phyloP scores from a whole-genome alignment of 2,888 invertebrate genomes.

The Phortica okadai region DNA sequence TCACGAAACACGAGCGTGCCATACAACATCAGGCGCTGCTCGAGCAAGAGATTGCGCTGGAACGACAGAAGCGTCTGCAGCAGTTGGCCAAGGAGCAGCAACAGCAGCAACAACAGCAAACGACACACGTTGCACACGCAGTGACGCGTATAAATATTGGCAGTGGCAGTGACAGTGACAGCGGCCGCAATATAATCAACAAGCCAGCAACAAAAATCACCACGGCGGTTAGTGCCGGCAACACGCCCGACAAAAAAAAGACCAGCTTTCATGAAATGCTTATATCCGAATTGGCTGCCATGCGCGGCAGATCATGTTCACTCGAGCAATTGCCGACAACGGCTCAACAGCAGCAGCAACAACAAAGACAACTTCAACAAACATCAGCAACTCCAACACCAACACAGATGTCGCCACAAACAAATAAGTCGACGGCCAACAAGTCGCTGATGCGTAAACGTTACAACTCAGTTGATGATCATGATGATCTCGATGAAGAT shows the following conservation, averaged over 20 bases:
- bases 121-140: constrained; percentile 30
- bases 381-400: constrained; percentile 24
- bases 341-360: constrained; percentile 33
- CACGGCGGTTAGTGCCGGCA: constrained; percentile 62
- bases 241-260: constrained; percentile 71
- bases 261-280: constrained; percentile 81
- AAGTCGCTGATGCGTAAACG: constrained; percentile 57
- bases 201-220: constrained; percentile 39
- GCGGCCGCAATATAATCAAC: constrained; percentile 11
- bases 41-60: constrained; percentile 59
- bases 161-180: constrained; percentile 21
- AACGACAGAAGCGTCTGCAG: constrained; percentile 45
- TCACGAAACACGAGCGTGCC: constrained; percentile 71
- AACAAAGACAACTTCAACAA: constrained; percentile 1
- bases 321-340: constrained; percentile 70
- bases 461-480: constrained; percentile 64
- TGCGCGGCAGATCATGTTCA: constrained; percentile 77
- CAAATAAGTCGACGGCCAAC: constrained; percentile 39
- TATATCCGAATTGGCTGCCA: constrained; percentile 83
- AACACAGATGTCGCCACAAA: constrained; percentile 30
- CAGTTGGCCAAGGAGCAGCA: background rate
- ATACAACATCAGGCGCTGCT: constrained; percentile 65
- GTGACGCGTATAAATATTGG: constrained; percentile 70
- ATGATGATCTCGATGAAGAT: constrained; percentile 60
- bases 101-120: background rate